Evolutionary conservation across 2,113 vertebrate genomes (phyloP), one percentile per base, ranked within the genome.

Genomic region (Cynoglossus semilaevis): DNA sequence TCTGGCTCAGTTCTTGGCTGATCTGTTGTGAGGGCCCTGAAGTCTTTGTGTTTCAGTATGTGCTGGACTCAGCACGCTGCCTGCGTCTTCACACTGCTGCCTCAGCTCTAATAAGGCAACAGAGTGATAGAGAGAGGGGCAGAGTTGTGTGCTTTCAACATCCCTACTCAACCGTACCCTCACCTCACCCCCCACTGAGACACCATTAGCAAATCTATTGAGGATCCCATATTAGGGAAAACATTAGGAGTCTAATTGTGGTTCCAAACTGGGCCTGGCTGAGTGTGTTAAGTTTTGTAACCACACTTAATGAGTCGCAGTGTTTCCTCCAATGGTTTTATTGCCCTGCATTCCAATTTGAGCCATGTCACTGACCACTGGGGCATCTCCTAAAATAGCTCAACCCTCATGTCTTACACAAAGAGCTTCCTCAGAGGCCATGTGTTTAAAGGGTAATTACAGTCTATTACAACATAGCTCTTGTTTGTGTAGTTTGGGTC

Each of bases 61-160:
- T 90, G 89, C 89, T 89, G 76, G 77, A 67, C 87, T 90, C 89
- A 91, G 89, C 90, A 89, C 58, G 81, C 81, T 70, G 78, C 76
- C 80, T 70, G 59, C 82, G 75, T 86, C 74, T 83, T 81, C 82
- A 87, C 82, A 80, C 72, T 88, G 91, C 91, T 88, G 82, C 74
- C 85, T 90, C 90, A 91, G 89, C 89, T 87, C 78, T 85, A 88
- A 88, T 83, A 80, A 81, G 87, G 77, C 63, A 65, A 81, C 63
- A 76, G 85, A 85, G 83, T 76, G 82, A 87, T 85, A 79, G 83
- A 78, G 78, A 74, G 76, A 65, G 77, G 50, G 18, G 78, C 70
- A 79, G 80, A 75, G 74, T 79, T 77, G 81, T 83, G 76, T 83
- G 85, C 81, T 85, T 86, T 87, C 77, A 88, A 70, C 67, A 67